Conservation (phyloP, 2,113 vertebrate species). For the Erpornis zantholeuca region DNA sequence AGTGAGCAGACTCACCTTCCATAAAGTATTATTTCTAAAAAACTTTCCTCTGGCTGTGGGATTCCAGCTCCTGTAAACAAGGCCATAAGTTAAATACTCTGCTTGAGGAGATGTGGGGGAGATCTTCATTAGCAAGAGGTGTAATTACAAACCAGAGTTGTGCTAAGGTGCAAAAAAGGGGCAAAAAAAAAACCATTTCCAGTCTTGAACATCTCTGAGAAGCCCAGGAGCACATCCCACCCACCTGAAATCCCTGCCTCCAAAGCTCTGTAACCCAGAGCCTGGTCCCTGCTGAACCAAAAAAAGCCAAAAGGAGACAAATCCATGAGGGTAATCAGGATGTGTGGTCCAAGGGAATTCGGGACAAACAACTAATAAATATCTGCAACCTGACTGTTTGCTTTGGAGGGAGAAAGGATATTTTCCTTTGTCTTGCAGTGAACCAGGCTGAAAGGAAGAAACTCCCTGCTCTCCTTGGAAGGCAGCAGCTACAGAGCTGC, state of each 20-base stretch:
- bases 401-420: background rate
- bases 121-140: background rate
- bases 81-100: background rate
- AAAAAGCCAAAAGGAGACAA: background rate
- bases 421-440: background rate
- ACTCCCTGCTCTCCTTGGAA: background rate
- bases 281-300: background rate
- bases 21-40: background rate
- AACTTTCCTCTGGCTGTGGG: background rate
- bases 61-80: background rate
- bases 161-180: background rate
- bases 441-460: background rate
- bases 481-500: background rate
- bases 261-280: rapidly evolving
- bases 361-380: background rate
- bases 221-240: background rate
- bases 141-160: background rate
- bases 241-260: background rate
- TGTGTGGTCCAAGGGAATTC: background rate
- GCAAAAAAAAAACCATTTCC: background rate
- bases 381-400: no score
- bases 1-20: background rate
- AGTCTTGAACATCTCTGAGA: rapidly evolving
- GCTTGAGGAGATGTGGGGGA: background rate
- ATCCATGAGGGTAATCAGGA: background rate